Evolutionary conservation across 2,113 vertebrate species (phyloP).

Genomic region (Anolis sagrei): DNA sequence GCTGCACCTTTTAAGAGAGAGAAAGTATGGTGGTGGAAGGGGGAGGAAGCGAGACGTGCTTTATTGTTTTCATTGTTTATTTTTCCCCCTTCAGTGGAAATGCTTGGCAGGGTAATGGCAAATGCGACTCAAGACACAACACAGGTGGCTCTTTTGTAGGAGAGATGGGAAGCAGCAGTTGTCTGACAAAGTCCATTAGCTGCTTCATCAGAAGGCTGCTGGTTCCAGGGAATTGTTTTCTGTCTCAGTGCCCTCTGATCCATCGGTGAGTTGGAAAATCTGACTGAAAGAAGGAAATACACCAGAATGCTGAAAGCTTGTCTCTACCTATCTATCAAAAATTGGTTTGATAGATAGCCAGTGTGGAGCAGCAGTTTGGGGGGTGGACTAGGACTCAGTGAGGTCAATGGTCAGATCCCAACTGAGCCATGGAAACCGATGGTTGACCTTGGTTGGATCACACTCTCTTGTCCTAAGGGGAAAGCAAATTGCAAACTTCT

Average conservation of each 20-base stretch:
- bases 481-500: too few relatives aligned
- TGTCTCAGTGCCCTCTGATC: neutral
- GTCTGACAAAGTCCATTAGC: conserved; percentile 23
- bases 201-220: conserved; percentile 39
- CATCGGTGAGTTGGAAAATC: conserved; percentile 25
- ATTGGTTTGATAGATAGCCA: neutral
- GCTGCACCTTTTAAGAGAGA: conserved; percentile 55
- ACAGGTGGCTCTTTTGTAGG: conserved; percentile 10
- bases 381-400: too few relatives aligned
- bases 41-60: neutral
- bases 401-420: too few relatives aligned
- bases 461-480: too few relatives aligned
- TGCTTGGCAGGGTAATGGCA: conserved; percentile 28
- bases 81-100: conserved; percentile 4
- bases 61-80: neutral
- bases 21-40: neutral
- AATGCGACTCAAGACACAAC: neutral
- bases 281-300: conserved; percentile 28
- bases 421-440: too few relatives aligned
- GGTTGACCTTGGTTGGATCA: too few relatives aligned
- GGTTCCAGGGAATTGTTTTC: conserved; percentile 35
- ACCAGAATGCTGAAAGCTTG: conserved; percentile 14
- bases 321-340: neutral
- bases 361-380: too few relatives aligned
- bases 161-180: conserved; percentile 30